Evolutionary conservation across 2,797 vertebrate species (phyloP).

Genomic region (Syndactyla subalaris): DNA sequence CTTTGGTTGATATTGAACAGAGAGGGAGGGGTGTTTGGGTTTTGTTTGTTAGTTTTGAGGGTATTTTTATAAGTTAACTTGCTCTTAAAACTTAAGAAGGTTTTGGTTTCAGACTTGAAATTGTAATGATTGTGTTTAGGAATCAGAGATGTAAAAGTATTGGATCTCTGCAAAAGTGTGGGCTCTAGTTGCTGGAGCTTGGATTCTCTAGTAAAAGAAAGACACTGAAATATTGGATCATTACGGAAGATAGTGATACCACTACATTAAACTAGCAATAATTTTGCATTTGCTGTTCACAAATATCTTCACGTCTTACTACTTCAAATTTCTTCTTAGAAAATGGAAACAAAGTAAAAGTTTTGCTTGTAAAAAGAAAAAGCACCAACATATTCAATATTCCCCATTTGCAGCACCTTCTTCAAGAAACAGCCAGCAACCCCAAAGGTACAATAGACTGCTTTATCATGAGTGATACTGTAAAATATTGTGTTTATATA

Average conservation of each 20-base stretch:
- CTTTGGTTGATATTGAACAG: neutral
- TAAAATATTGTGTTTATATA: neutral
- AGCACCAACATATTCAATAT: neutral
- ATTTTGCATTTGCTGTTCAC: neutral
- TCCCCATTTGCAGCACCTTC: neutral
- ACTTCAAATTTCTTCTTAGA: neutral
- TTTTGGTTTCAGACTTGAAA: neutral
- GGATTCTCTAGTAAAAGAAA: neutral
- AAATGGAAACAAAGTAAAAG: neutral
- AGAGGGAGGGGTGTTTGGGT: accelerated
- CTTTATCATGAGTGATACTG: neutral
- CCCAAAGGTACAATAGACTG: neutral
- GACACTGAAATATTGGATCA: neutral
- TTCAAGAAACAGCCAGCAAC: neutral
- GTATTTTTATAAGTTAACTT: neutral
- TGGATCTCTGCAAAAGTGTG: neutral
- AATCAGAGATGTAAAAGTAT: neutral
- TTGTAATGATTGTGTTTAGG: neutral
- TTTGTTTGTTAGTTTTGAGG: neutral
- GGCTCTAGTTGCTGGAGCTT: neutral
- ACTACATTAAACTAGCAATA: neutral
- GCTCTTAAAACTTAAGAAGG: neutral
- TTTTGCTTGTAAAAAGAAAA: neutral
- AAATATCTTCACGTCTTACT: neutral
- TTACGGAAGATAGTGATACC: neutral